Percentiles rank a stretch among this genome's conserved stretches.
Evolutionary conservation across 92 coral and sea anemone species (phyloP).

Genomic region (Zoanthus sociatus): DNA sequence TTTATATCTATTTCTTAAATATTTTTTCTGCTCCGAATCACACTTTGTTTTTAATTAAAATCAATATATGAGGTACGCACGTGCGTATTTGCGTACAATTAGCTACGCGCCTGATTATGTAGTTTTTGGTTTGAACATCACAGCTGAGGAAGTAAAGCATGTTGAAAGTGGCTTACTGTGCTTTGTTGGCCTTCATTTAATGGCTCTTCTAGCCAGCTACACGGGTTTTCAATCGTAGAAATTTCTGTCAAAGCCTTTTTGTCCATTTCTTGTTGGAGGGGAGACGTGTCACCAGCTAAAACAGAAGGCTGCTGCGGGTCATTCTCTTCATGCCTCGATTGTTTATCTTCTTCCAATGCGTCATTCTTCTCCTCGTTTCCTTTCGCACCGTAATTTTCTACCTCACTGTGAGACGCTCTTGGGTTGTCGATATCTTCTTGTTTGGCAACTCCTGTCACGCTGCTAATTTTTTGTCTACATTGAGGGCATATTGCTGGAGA

Average conservation of each 20-base stretch:
- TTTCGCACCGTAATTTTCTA: neutral
- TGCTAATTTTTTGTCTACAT: conserved; percentile 27
- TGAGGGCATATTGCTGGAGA: conserved; percentile 6
- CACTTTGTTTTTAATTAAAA: too few species aligned
- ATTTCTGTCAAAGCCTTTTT: conserved; percentile 4
- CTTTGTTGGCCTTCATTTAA: neutral
- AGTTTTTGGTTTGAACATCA: neutral
- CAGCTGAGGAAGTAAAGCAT: neutral
- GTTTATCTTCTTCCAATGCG: neutral
- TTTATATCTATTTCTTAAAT: too few species aligned
- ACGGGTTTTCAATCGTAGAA: neutral
- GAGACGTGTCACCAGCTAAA: conserved; percentile 7
- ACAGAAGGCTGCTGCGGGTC: conserved; percentile 1
- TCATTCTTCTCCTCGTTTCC: neutral
- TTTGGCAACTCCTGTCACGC: conserved; percentile 35
- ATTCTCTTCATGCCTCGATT: conserved; percentile 28
- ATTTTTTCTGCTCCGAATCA: too few species aligned
- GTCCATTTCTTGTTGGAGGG: neutral
- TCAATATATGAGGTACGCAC: too few species aligned
- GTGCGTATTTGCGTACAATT: too few species aligned
- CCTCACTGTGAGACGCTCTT: neutral
- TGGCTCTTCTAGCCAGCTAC: neutral
- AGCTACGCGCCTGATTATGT: too few species aligned
- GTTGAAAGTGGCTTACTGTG: neutral
- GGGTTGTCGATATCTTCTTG: conserved; percentile 18